Evolutionary conservation across 2,113 vertebrate genomes (phyloP).

Genomic region (Menura novaehollandiae): DNA sequence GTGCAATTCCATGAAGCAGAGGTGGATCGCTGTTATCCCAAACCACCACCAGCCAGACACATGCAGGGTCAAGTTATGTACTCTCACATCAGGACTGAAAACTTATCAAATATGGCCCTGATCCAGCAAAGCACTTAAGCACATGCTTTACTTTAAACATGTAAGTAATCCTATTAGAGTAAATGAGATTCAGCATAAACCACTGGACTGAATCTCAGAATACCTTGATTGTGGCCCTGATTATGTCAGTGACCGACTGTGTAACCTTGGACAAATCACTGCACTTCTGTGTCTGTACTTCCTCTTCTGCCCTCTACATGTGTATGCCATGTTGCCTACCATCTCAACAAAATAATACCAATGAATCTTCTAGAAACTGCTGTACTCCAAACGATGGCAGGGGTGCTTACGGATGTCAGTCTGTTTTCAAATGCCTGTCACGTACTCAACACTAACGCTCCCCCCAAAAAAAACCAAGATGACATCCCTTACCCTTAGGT

Average conservation of each 20-base stretch:
- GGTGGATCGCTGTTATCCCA: neutral
- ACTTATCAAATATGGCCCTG: slow-evolving; percentile 60
- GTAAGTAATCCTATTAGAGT: slow-evolving; percentile 58
- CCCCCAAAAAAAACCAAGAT: neutral
- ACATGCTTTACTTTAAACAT: slow-evolving; percentile 63
- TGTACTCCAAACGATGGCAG: neutral
- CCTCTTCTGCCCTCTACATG: neutral
- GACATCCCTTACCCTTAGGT: neutral
- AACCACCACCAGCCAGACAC: neutral
- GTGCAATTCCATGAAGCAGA: neutral
- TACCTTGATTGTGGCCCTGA: slow-evolving; percentile 24
- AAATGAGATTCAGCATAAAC: slow-evolving; percentile 61
- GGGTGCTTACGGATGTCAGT: accelerated
- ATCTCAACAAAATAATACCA: neutral
- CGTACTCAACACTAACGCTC: neutral
- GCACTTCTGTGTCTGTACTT: neutral
- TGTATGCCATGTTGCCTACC: neutral
- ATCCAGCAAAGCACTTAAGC: slow-evolving; percentile 63
- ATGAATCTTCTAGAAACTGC: neutral
- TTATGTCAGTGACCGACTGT: neutral
- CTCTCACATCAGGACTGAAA: slow-evolving; percentile 28
- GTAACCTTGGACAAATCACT: slow-evolving; percentile 12
- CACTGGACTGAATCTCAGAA: slow-evolving; percentile 46
- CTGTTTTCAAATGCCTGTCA: neutral
- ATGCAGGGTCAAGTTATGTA: neutral